Evolutionary conservation across 2,888 invertebrate species (phyloP), one percentile per base, ranked within the genome.

Genomic region (Halocaridina rubra): DNA sequence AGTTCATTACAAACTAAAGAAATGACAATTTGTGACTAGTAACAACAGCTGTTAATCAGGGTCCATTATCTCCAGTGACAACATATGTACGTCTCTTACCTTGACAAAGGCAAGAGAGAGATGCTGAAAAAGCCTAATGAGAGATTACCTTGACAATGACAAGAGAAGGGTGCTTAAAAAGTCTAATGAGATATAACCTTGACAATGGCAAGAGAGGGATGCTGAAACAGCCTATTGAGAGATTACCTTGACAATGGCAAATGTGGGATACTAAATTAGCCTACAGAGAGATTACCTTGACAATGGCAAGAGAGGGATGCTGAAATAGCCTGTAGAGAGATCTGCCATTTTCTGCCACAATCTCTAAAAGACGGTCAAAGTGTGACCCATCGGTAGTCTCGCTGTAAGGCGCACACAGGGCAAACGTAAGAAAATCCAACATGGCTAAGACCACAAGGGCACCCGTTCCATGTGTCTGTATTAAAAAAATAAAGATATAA

Each of bases 351-450:
- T 95, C 94, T 3, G 99, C 97, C 0, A 99, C 98, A 94, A 99
- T 94, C 91, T 97, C 97, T 29, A 99, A 92, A 78, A 99, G 92
- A 89, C 94, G 94, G 91, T 99, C 99, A 91, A 98, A 98, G 90
- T 97, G 97, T 90, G 96, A 96, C 76, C 98, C 97, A 90, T 98
- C 98, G 0, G 99, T 99, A 3, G 99, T 99, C 92, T 99, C 99
- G 90, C 98, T 97, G 92, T 99, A 99, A 3, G 99, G 99, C 88
- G 98, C 97, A 92, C 99, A 99, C 61, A 99, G 93, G 3, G 98
- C 96, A 92, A 98, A 99, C 57, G 99, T 99, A 88, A 99, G 92
- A 90, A 99, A 97, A 92, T 99, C 99, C 90, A 99, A 92, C 98
- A 99, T 98, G 88, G 98, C 97, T 33, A 98, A 96, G 88, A 99